These are phyloP conservation scores for Atta texana DNA, from an alignment of 1,140 invertebrate species.

Conservation along the genomic window DNA sequence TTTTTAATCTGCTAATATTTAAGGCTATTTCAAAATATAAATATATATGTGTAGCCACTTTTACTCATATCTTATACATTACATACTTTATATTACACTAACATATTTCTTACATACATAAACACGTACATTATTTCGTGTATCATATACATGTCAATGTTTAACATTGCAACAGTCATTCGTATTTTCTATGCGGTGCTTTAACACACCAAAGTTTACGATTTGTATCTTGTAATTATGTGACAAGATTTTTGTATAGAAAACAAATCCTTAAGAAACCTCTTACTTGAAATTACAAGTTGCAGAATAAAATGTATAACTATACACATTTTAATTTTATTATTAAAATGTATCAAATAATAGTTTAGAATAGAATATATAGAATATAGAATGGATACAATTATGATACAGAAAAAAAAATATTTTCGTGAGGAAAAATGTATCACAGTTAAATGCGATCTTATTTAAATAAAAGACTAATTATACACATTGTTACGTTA, in stretches of 20 bases:
- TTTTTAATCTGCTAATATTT: slow-evolving; percentile 5
- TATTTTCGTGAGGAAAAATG: neutral
- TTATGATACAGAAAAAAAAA: neutral
- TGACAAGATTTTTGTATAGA: neutral
- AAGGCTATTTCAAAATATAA: neutral
- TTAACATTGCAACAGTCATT: neutral
- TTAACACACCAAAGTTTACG: slow-evolving; percentile 14
- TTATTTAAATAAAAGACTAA: slow-evolving; percentile 15
- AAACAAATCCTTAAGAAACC: neutral
- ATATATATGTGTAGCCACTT: too few relatives aligned
- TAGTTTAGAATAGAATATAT: neutral
- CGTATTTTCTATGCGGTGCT: neutral
- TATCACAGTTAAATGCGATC: slow-evolving; percentile 66
- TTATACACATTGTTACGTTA: neutral
- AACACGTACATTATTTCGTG: neutral
- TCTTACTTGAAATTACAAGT: neutral
- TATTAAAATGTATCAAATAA: slow-evolving; percentile 1
- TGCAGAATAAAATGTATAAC: neutral
- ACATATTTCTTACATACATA: slow-evolving; percentile 17
- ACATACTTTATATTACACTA: neutral
- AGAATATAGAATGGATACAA: neutral
- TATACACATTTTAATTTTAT: slow-evolving; percentile 17
- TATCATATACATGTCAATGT: slow-evolving; percentile 13
- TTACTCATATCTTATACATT: too few relatives aligned
- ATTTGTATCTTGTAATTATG: neutral